Evolutionary conservation across 2,888 invertebrate genomes (phyloP).

Genomic region (Dilophus febrilis): DNA sequence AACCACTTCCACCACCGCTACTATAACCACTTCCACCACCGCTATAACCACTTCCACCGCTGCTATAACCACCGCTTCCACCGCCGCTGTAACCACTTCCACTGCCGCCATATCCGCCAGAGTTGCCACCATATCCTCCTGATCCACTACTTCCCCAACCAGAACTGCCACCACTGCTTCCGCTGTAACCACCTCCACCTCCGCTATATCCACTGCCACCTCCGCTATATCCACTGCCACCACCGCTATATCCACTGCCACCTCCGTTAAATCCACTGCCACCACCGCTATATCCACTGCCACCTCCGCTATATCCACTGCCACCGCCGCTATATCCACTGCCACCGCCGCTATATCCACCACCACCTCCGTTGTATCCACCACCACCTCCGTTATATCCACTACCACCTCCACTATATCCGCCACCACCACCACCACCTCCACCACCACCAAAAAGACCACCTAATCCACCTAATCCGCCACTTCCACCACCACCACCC

Average conservation of each 20-base stretch:
- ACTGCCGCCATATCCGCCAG: neutral
- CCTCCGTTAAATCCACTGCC: neutral
- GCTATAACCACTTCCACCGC: neutral
- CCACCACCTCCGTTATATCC: neutral
- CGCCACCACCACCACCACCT: neutral
- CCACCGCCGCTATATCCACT: neutral
- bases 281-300: neutral
- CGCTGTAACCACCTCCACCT: neutral
- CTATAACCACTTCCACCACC: neutral
- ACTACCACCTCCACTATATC: neutral
- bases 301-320: neutral
- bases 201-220: neutral
- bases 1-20: slow-evolving; percentile 5
- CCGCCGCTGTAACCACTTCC: neutral
- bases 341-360: neutral
- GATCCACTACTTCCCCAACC: neutral
- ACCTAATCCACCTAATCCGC: slow-evolving; percentile 1
- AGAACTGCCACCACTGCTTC: neutral
- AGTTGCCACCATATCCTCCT: neutral
- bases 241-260: neutral
- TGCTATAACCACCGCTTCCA: neutral
- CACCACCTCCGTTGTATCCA: neutral
- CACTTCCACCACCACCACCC: neutral
- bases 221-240: neutral
- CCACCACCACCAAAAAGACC: slow-evolving; percentile 3